Conservation (phyloP, 2,888 invertebrate species). For the Corythucha ciliata region DNA sequence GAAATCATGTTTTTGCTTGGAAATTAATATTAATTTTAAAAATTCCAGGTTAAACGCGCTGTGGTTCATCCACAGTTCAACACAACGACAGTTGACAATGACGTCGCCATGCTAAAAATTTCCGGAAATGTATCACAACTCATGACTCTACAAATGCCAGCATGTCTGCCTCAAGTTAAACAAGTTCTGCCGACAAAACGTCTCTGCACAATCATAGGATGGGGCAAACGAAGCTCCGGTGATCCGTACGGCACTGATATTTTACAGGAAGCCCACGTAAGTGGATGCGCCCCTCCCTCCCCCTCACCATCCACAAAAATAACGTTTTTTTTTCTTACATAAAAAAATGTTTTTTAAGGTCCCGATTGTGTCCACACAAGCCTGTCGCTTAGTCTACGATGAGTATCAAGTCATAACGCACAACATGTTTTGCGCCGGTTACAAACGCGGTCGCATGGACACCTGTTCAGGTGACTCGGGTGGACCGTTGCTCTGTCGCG, state of each 20-base stretch:
- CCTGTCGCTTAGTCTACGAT: constrained; percentile 72
- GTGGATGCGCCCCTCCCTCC: constrained; percentile 18
- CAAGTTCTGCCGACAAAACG: constrained; percentile 56
- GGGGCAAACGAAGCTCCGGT: constrained; percentile 74
- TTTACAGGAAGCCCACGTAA: constrained; percentile 75
- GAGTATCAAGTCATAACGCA: constrained; percentile 78
- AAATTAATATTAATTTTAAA: constrained; percentile 3
- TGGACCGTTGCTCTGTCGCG: constrained; percentile 57
- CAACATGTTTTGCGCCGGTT: constrained; percentile 91
- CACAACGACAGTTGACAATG: constrained; percentile 82
- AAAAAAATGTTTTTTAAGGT: constrained; percentile 50
- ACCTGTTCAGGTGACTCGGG: constrained; percentile 86
- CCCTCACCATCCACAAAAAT: not conserved
- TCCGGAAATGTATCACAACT: constrained; percentile 40
- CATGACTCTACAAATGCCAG: constrained; percentile 46
- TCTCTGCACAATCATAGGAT: constrained; percentile 79
- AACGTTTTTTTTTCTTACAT: no score
- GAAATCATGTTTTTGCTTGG: no score
- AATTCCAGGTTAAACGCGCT: constrained; percentile 49
- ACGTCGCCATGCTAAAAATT: constrained; percentile 73
- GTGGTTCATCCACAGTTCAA: constrained; percentile 79
- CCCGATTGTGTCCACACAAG: constrained; percentile 69
- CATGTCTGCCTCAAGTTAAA: constrained; percentile 68
- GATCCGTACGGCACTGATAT: constrained; percentile 72
- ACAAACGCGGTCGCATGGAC: constrained; percentile 68